A percentile compares a stretch with the other conserved stretches of the same genome.
Conservation (phyloP, 2,888 invertebrate species). For the Troglohyphantes excavatus region DNA sequence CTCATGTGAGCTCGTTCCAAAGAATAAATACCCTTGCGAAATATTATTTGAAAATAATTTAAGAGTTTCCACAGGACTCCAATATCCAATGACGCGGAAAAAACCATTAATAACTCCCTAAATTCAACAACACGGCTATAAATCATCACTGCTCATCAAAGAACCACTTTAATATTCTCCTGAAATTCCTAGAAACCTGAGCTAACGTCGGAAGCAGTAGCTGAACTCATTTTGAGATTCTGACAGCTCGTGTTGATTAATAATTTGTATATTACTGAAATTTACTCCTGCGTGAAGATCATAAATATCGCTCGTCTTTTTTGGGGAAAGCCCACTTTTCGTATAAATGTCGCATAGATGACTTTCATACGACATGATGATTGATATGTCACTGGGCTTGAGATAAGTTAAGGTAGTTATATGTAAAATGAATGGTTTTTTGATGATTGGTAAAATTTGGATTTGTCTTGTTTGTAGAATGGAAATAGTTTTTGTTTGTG, state of each 20-base stretch:
- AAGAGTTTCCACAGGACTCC: not conserved
- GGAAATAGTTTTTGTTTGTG: too few species aligned
- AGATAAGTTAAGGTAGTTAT: not conserved
- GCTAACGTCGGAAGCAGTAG: conserved; percentile 6
- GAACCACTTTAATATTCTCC: conserved; percentile 22
- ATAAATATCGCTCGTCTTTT: conserved; percentile 23
- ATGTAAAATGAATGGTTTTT: not conserved
- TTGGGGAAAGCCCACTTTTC: conserved; percentile 38
- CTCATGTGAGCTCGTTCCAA: not conserved
- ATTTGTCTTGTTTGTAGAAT: not conserved
- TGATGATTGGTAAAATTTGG: not conserved
- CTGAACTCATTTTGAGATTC: conserved; percentile 21
- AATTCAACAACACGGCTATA: not conserved
- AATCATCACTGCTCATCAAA: conserved; percentile 35
- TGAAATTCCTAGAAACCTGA: conserved; percentile 22
- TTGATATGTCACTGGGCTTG: not conserved
- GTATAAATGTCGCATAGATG: conserved; percentile 30
- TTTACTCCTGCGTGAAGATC: conserved; percentile 9
- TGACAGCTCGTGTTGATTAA: conserved; percentile 58
- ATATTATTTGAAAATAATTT: not conserved
- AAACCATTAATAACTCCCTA: not conserved
- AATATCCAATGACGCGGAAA: not conserved
- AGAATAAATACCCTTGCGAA: not conserved
- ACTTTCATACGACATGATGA: not conserved
- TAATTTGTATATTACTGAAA: conserved; percentile 45